Evolutionary conservation across 2,888 invertebrate species (phyloP), one percentile per base, ranked within the genome.

Genomic region (Chloroclysta siterata): DNA sequence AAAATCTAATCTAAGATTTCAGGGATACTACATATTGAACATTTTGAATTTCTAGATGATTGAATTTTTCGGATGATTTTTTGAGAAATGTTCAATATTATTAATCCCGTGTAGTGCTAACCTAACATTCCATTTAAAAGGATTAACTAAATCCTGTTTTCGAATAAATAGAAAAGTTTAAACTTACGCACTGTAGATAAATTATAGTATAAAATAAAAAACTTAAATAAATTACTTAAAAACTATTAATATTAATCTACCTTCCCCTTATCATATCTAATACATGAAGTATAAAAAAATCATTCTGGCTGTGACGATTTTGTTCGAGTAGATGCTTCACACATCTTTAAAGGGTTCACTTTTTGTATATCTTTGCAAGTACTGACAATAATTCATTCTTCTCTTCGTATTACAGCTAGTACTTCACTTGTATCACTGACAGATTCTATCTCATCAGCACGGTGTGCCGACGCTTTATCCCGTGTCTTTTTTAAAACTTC

Each of bases 301-400:
- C 92, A 93, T 93, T 89, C 92, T 88, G 93, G 93, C 93, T 93
- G 93, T 93, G 93, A 82, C 81, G 83, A 79, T 86, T 89, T 82
- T 81, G 76, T 85, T 89, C 80, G 67, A 87, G 89, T 89, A 88
- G 88, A 85, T 74, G 84, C 83, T 81, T 83, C 78, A 72, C 67
- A 79, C 74, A 75, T 78, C 73, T 71, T 76, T 76, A 71, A 69
- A 73, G 65, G 75, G 78, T 61, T 68, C 63, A 63, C 73, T 74
- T 69, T 78, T 77, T 77, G 53, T 72, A 75, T 77, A 74, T 57
- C 53, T 72, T 80, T 79, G 79, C 79, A 77, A 80, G 77, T 79
- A 83, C 80, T 80, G 87, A 87, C 87, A 89, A 85, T 87, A 85
- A 88, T 71, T 79, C 78, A 77, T 70, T 71, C 73, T 41, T 44